A percentile compares a stretch with the other conserved stretches of the same genome.
These are phyloP conservation scores for Shargacucullia verbasci DNA, from an alignment of 2,888 invertebrate genomes.

Conservation along the genomic window DNA sequence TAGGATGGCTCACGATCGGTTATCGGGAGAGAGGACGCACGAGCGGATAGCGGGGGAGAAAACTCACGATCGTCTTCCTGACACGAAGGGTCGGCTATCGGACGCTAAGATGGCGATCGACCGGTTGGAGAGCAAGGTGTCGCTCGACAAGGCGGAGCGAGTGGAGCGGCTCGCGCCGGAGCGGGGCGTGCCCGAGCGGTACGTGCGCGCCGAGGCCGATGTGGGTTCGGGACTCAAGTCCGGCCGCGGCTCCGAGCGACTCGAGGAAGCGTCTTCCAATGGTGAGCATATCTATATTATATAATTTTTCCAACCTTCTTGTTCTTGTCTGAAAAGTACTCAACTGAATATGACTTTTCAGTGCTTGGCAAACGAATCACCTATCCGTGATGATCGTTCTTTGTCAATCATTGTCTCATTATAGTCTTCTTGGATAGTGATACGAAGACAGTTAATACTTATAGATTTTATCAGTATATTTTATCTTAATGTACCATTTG, in stretches of 20 bases:
- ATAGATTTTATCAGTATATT: no score
- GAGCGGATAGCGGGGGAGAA: slow-evolving; percentile 51
- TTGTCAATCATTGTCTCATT: no score
- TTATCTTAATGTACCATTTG: background rate
- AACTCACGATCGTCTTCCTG: slow-evolving; percentile 53
- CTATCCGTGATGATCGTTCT: no score
- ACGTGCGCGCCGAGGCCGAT: slow-evolving; percentile 81
- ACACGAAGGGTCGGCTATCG: slow-evolving; percentile 62
- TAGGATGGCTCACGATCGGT: slow-evolving; percentile 64
- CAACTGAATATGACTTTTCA: no score
- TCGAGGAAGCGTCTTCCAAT: slow-evolving; percentile 76
- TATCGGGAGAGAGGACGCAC: slow-evolving; percentile 52
- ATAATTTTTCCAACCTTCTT: no score
- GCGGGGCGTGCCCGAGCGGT: slow-evolving; percentile 63
- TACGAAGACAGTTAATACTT: no score
- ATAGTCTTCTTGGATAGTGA: no score
- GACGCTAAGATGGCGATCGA: slow-evolving; percentile 68
- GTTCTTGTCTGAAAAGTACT: no score
- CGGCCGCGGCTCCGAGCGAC: slow-evolving; percentile 74
- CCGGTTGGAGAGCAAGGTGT: slow-evolving; percentile 63
- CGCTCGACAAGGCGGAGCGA: slow-evolving; percentile 60
- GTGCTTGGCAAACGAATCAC: no score
- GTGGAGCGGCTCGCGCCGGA: slow-evolving; percentile 55
- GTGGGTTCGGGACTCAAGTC: slow-evolving; percentile 79
- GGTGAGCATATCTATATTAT: slow-evolving; percentile 64